These are phyloP conservation scores for Sitta europaea DNA, from an alignment of 2,113 vertebrate genomes.

Conservation along the genomic window DNA sequence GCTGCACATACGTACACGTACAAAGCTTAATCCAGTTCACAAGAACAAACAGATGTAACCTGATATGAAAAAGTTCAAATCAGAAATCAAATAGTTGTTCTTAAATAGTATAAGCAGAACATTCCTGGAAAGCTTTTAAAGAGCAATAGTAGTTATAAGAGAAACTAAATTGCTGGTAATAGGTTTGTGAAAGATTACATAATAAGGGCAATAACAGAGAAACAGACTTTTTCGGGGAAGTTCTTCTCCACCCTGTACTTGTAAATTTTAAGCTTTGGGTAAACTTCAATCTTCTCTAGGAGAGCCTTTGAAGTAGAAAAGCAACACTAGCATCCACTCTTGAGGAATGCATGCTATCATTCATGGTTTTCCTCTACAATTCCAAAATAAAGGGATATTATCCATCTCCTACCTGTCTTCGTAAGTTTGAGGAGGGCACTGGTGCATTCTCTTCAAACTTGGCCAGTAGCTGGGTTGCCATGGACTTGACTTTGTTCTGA, in stretches of 20 bases:
- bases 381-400: neutral
- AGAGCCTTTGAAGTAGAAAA: neutral
- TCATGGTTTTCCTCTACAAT: neutral
- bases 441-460: constrained; percentile 96
- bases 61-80: neutral
- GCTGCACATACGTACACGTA: neutral
- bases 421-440: constrained; percentile 75
- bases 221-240: neutral
- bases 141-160: neutral
- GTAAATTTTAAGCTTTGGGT: neutral
- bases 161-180: neutral
- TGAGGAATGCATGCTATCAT: neutral
- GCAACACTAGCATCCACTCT: neutral
- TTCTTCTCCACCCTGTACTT: neutral
- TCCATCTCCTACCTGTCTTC: constrained; percentile 82
- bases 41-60: neutral
- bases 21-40: neutral
- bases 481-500: constrained; percentile 96
- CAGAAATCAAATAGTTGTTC: neutral
- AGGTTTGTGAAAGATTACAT: neutral
- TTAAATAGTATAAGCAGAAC: neutral
- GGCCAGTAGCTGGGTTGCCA: constrained; percentile 95
- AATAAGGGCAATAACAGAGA: neutral
- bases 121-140: neutral
- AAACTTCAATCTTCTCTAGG: neutral